Evolutionary conservation across 2,888 invertebrate genomes (phyloP).

Genomic region (Pristionchus arcanus): DNA sequence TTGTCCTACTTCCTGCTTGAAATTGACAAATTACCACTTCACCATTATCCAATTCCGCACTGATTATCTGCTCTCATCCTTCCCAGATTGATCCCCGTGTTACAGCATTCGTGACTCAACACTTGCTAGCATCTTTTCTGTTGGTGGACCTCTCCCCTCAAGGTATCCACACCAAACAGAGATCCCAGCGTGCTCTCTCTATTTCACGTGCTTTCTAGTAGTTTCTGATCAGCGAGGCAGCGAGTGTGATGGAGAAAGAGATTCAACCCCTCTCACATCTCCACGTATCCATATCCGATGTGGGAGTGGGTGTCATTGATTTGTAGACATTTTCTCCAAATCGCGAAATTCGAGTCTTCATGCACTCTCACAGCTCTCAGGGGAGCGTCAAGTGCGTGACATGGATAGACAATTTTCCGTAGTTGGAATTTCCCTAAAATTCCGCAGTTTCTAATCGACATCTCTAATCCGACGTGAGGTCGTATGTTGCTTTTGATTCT

Average conservation of each 20-base stretch:
- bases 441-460: no score
- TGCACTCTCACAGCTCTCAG: no score
- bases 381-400: no score
- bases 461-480: no score
- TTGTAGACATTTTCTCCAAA: no score
- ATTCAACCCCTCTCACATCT: neutral
- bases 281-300: constrained; percentile 37
- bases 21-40: neutral
- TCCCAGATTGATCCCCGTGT: neutral
- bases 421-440: no score
- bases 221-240: neutral
- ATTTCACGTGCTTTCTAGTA: neutral
- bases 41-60: neutral
- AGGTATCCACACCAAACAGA: constrained; percentile 28
- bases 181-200: neutral
- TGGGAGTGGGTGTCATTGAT: neutral
- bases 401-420: no score
- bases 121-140: neutral
- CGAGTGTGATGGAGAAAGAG: neutral
- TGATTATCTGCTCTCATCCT: no score
- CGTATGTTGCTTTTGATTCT: no score
- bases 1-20: neutral
- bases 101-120: neutral
- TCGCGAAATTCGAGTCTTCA: no score
- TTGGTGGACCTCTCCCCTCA: neutral